These are phyloP conservation scores for Microctonus brassicae DNA, from an alignment of 2,888 invertebrate species.

Conservation along the genomic window DNA sequence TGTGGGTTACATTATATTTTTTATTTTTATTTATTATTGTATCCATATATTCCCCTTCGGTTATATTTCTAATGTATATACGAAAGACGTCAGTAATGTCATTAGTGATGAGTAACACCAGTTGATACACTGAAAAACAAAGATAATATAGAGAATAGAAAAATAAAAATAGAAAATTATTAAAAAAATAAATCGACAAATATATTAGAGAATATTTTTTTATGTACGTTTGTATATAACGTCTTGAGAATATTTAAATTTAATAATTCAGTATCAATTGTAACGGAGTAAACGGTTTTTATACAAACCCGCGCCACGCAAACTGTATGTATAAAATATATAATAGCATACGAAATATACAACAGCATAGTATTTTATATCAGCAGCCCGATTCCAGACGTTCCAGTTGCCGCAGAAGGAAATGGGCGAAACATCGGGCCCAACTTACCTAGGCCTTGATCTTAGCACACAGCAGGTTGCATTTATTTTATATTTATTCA, in stretches of 20 bases:
- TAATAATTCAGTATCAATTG: constrained; percentile 7
- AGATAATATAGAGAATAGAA: neutral
- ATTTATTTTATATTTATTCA: constrained; percentile 1
- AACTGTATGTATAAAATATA: neutral
- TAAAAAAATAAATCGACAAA: neutral
- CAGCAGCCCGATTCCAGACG: constrained; percentile 37
- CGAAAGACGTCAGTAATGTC: neutral
- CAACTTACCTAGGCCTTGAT: constrained; percentile 85
- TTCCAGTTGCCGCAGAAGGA: constrained; percentile 38
- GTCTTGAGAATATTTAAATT: too few species aligned
- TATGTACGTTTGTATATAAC: neutral
- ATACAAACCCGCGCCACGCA: constrained; percentile 21
- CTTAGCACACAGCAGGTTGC: constrained; percentile 88
- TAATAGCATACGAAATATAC: neutral
- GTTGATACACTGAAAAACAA: neutral
- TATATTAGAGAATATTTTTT: neutral
- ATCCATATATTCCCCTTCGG: neutral
- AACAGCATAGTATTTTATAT: neutral
- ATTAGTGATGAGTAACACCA: neutral
- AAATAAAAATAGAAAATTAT: neutral
- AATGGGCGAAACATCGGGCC: constrained; percentile 59
- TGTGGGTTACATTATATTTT: constrained; percentile 6
- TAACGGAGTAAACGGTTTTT: neutral
- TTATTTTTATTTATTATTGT: too few species aligned
- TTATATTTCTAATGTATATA: neutral